Evolutionary conservation across 2,888 invertebrate genomes (phyloP).

Genomic region (Kryphioiulus occultus): DNA sequence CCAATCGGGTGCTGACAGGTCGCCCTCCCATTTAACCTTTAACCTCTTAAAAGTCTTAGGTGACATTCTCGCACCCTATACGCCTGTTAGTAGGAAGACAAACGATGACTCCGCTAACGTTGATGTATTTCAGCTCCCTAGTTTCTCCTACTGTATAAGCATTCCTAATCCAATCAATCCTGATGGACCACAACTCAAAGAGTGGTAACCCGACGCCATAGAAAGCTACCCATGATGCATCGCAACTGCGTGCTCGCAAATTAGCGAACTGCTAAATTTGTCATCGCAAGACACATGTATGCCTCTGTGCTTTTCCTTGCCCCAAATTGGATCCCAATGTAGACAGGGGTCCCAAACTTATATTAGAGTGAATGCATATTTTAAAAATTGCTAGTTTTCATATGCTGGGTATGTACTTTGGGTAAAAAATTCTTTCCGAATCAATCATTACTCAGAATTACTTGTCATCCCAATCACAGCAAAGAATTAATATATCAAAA

Average conservation of each 20-base stretch:
- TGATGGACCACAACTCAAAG: slow-evolving; percentile 37
- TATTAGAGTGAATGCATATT: background rate
- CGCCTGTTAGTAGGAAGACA: slow-evolving; percentile 7
- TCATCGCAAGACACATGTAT: background rate
- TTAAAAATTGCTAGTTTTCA: too few relatives aligned
- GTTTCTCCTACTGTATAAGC: slow-evolving; percentile 29
- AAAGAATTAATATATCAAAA: too few relatives aligned
- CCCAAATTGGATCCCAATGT: background rate
- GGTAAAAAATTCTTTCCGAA: too few relatives aligned
- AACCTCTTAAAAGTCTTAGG: background rate
- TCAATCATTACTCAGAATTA: too few relatives aligned
- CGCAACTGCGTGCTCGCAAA: background rate
- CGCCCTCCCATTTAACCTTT: slow-evolving; percentile 15
- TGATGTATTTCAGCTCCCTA: background rate
- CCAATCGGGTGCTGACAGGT: slow-evolving; percentile 17
- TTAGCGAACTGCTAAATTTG: background rate
- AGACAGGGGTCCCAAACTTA: background rate
- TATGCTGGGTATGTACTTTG: too few relatives aligned
- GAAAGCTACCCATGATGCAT: background rate
- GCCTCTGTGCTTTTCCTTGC: background rate
- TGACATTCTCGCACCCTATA: background rate
- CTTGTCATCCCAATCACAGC: too few relatives aligned
- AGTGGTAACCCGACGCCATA: background rate
- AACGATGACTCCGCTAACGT: background rate
- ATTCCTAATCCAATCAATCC: slow-evolving; percentile 32